Conservation (phyloP, 2,888 invertebrate genomes). For the Sipunculus nudus region DNA sequence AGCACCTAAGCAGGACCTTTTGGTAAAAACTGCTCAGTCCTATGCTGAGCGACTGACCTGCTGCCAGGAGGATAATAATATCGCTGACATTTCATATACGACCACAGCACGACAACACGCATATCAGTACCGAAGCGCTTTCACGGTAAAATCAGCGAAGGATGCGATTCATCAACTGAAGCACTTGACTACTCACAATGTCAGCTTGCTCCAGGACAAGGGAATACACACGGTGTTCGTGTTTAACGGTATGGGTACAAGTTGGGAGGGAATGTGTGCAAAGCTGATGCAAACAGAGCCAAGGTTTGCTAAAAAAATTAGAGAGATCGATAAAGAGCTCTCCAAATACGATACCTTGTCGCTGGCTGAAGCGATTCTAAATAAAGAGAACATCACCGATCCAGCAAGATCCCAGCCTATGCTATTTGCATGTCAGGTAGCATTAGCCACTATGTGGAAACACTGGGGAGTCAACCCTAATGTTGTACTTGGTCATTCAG, state of each 20-base stretch:
- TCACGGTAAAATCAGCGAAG: too few species aligned
- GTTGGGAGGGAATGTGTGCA: conserved; percentile 51
- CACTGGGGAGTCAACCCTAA: conserved; percentile 37
- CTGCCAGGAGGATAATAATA: too few species aligned
- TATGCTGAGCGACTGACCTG: too few species aligned
- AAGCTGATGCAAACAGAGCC: conserved; percentile 36
- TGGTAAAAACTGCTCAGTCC: too few species aligned
- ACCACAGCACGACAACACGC: too few species aligned
- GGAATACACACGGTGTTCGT: conserved; percentile 40
- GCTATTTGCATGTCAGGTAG: conserved; percentile 46
- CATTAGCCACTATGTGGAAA: conserved; percentile 34
- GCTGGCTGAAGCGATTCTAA: conserved; percentile 29
- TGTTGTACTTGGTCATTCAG: conserved; percentile 44
- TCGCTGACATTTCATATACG: too few species aligned
- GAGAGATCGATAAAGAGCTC: conserved; percentile 37
- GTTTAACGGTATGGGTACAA: conserved; percentile 52
- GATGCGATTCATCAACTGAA: too few species aligned
- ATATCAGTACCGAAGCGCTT: too few species aligned
- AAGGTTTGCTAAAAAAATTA: conserved; percentile 39
- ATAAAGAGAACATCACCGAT: conserved; percentile 31
- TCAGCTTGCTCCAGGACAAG: too few species aligned
- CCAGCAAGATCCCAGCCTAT: conserved; percentile 44
- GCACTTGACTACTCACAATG: too few species aligned
- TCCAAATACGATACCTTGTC: conserved; percentile 31
- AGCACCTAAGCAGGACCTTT: too few species aligned